These are phyloP conservation scores for Drosophila takahashii DNA, from an alignment of 1,140 invertebrate species.

Conservation along the genomic window DNA sequence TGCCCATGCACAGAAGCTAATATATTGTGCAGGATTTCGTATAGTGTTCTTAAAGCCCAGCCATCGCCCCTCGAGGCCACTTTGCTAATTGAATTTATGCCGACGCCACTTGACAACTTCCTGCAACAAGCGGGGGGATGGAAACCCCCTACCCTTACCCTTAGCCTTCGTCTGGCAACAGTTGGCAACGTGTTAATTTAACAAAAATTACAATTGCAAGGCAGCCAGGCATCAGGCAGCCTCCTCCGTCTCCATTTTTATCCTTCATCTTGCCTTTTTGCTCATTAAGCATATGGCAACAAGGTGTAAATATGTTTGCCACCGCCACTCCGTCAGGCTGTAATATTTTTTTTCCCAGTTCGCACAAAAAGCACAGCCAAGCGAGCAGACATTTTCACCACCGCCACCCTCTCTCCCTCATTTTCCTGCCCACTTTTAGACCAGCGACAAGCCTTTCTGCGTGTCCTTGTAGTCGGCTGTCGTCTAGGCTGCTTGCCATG, in stretches of 20 bases:
- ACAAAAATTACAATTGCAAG: slow-evolving; percentile 63
- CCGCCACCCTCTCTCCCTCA: not conserved
- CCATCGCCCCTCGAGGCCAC: slow-evolving; percentile 53
- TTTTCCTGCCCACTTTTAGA: slow-evolving; percentile 2
- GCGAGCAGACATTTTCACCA: slow-evolving; percentile 3
- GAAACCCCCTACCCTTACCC: not conserved
- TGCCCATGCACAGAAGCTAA: slow-evolving; percentile 36
- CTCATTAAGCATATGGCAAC: slow-evolving; percentile 79
- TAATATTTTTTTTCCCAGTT: slow-evolving; percentile 50
- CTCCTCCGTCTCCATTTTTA: not conserved
- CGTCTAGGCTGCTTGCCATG: slow-evolving; percentile 60
- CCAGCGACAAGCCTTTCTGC: slow-evolving; percentile 56
- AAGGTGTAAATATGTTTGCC: slow-evolving; percentile 74
- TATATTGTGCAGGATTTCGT: slow-evolving; percentile 13
- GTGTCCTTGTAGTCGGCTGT: slow-evolving; percentile 48
- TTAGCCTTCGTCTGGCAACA: slow-evolving; percentile 52
- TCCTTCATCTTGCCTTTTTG: slow-evolving; percentile 49
- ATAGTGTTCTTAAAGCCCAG: slow-evolving; percentile 25
- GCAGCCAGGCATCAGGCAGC: slow-evolving; percentile 24
- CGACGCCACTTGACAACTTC: slow-evolving; percentile 71
- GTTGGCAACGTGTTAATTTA: slow-evolving; percentile 77
- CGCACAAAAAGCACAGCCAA: slow-evolving; percentile 53
- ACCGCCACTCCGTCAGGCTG: slow-evolving; percentile 20
- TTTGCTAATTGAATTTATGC: slow-evolving; percentile 82
- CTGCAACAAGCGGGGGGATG: slow-evolving; percentile 42